Conservation (phyloP, 2,113 vertebrate species). For the Petrocephalus zakoni region DNA sequence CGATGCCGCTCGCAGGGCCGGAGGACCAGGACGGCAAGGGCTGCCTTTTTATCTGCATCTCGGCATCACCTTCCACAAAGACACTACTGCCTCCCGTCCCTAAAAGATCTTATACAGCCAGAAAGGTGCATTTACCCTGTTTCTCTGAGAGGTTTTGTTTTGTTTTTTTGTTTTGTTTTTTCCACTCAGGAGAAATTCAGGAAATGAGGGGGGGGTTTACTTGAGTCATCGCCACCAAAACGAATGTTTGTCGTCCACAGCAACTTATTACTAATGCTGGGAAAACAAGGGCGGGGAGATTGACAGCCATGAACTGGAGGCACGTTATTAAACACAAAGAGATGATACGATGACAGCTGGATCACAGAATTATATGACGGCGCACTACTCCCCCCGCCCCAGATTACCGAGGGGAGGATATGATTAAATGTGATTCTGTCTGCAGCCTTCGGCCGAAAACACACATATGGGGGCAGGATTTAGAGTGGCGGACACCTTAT, state of each 20-base stretch:
- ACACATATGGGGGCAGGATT: background rate
- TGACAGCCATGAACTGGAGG: constrained; percentile 23
- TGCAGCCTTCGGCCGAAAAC: background rate
- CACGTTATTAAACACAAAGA: constrained; percentile 29
- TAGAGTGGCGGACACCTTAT: background rate
- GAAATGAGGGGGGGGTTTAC: background rate
- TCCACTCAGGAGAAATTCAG: constrained; percentile 24
- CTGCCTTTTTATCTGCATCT: background rate
- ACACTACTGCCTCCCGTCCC: background rate
- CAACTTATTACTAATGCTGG: constrained; percentile 31
- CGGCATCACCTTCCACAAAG: background rate
- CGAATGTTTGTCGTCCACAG: constrained; percentile 20
- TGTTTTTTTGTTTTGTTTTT: background rate
- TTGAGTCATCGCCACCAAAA: constrained; percentile 6
- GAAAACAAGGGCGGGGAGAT: constrained; percentile 25
- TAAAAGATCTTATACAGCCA: background rate
- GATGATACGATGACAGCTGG: constrained; percentile 18
- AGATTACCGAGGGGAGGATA: constrained; percentile 20
- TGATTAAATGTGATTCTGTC: constrained; percentile 25
- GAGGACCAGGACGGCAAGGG: background rate
- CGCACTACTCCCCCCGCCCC: background rate
- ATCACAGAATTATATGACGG: constrained; percentile 22
- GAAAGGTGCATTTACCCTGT: background rate
- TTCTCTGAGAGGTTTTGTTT: background rate
- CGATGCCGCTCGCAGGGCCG: background rate